A percentile compares a stretch with the other conserved stretches of the same genome.
phyloP scores from a whole-genome alignment of 2,888 invertebrate genomes.

The Melanostoma scalare region DNA sequence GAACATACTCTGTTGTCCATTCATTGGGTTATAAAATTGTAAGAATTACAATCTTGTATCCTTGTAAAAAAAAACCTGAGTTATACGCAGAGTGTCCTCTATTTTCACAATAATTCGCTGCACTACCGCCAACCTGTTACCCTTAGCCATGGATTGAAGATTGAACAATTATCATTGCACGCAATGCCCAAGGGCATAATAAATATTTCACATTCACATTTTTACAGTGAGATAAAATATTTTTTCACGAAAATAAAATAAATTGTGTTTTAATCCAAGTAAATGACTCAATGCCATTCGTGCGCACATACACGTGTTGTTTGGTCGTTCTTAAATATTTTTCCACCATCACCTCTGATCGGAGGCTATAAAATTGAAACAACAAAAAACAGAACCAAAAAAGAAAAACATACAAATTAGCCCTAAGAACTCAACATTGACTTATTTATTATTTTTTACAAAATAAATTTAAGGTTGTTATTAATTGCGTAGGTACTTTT shows the following conservation, averaged over 20 bases:
- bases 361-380: no score
- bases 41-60: no score
- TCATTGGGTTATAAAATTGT: no score
- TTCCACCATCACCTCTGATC: background rate
- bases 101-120: no score
- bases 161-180: background rate
- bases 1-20: no score
- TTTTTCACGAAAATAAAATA: slow-evolving; percentile 6
- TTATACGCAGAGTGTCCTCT: no score
- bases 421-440: slow-evolving; percentile 10
- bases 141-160: background rate
- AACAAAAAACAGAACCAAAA: background rate
- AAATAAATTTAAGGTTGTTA: slow-evolving; percentile 5
- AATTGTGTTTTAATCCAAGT: background rate
- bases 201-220: background rate
- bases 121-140: background rate
- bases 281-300: slow-evolving; percentile 7
- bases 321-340: background rate
- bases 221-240: background rate
- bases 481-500: background rate
- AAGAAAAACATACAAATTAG: background rate
- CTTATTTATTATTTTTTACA: background rate
- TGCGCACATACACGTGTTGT: slow-evolving; percentile 6
- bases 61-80: no score
- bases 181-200: background rate